Base-by-base conservation (phyloP, 2,113 vertebrate genomes). In the Nyctibius bracteatus region DNA sequence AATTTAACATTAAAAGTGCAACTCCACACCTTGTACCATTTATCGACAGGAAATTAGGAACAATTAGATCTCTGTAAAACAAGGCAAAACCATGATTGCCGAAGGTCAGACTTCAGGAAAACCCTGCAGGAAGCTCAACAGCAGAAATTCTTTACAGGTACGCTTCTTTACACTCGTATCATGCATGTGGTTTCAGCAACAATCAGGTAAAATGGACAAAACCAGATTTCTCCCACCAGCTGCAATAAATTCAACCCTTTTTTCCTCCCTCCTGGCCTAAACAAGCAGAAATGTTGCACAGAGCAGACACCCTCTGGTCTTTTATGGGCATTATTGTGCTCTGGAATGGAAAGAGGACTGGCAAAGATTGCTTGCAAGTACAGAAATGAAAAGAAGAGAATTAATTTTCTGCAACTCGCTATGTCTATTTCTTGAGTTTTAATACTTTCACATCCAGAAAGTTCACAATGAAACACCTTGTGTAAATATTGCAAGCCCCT, bases 11-110 rank as follows among this genome's bases (percentile, higher is more conserved):
- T 91, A 74, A 68, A 95, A 92, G 97, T 72, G 77, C 94, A 94
- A 27, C 79, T 95, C 96, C 96, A 96, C 98, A 98, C 98, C 98
- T 98, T 98, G 98, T 97, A 98, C 96, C 97, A 97, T 98, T 98
- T 98, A 98, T 88, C 15, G 49, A 70, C 98, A 98, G 98, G 98
- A 98, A 98, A 98, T 98, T 97, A 98, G 96, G 89, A 98, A 97
- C 97, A 98, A 98, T 98, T 98, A 98, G 95, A 97, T 98, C 97
- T 98, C 97, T 97, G 96, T 96, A 96, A 98, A 95, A 94, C 96
- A 97, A 95, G 88, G 96, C 94, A 96, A 88, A 93, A 35, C 79
- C 72, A 21, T 84, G 93, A 95, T 92, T 95, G 94, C 77, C 21
- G 30, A 93, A 96, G 96, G 96, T 97, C 96, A 97, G 91, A 75